These are phyloP conservation scores for Meleagris gallopavo DNA, from an alignment of 2,113 vertebrate genomes.

Conservation along the genomic window DNA sequence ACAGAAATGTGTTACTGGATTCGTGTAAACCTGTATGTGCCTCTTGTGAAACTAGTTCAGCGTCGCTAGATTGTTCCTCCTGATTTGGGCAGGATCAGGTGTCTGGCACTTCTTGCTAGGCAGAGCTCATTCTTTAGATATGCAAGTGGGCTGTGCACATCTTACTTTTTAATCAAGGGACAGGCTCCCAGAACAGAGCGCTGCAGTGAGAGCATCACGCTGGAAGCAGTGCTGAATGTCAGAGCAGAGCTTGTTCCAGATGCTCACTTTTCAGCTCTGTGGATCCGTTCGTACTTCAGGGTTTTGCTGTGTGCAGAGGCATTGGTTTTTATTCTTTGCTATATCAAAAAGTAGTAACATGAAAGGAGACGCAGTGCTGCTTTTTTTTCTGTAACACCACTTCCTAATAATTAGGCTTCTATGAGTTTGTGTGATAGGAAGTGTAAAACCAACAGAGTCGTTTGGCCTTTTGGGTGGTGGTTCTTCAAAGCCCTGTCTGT, in stretches of 20 bases:
- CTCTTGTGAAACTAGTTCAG: background rate
- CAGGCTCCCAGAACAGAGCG: background rate
- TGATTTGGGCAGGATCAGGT: slow-evolving; percentile 27
- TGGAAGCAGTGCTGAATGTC: background rate
- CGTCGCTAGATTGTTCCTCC: slow-evolving; percentile 26
- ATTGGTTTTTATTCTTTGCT: background rate
- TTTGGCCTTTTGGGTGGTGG: too few relatives aligned
- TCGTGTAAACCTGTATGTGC: background rate
- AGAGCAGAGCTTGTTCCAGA: background rate
- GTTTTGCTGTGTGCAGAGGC: background rate
- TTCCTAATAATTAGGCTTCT: background rate
- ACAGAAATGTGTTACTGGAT: background rate
- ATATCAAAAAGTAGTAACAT: background rate
- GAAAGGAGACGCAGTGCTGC: background rate
- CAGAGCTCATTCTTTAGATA: slow-evolving; percentile 13
- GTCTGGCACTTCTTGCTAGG: background rate
- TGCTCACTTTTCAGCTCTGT: background rate
- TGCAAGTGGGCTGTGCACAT: background rate
- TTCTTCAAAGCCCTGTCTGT: accelerated
- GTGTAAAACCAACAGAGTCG: background rate
- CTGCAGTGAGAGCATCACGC: background rate
- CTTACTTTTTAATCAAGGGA: slow-evolving; percentile 23
- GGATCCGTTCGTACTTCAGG: background rate
- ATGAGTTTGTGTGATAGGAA: background rate
- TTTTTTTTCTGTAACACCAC: background rate